Conservation (phyloP, 2,113 vertebrate species). For the Zapus hudsonius region DNA sequence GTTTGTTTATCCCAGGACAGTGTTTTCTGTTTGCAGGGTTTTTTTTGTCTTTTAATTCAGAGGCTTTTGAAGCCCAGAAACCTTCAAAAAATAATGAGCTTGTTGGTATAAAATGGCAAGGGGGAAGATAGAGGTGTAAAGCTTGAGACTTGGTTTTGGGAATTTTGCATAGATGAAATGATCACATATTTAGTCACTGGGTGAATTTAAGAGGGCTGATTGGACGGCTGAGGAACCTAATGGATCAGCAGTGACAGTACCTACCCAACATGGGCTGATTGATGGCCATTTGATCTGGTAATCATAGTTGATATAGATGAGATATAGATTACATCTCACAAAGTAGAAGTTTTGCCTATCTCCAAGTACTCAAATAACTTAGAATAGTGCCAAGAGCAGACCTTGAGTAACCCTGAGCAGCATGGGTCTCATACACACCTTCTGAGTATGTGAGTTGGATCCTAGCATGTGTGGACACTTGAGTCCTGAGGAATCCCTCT, state of each 20-base stretch:
- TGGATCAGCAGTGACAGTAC: background rate
- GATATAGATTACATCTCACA: background rate
- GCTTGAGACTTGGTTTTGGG: background rate
- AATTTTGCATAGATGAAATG: background rate
- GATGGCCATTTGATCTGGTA: background rate
- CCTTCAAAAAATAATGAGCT: background rate
- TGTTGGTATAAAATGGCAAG: background rate
- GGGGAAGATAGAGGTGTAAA: background rate
- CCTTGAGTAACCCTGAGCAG: background rate
- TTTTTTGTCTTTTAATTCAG: background rate
- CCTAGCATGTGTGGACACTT: background rate
- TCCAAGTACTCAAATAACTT: background rate
- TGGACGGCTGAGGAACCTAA: background rate
- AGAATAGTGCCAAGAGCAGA: background rate
- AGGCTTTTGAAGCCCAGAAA: background rate
- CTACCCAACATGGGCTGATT: background rate
- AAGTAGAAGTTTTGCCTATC: background rate
- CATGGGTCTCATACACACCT: background rate
- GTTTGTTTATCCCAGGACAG: background rate
- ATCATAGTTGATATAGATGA: background rate
- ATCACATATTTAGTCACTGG: background rate
- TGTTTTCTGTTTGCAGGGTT: background rate
- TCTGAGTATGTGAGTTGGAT: background rate
- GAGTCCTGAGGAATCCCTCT: background rate
- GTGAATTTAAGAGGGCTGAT: background rate